Base-by-base conservation (phyloP, 2,113 vertebrate genomes). In the Melierax canorus region DNA sequence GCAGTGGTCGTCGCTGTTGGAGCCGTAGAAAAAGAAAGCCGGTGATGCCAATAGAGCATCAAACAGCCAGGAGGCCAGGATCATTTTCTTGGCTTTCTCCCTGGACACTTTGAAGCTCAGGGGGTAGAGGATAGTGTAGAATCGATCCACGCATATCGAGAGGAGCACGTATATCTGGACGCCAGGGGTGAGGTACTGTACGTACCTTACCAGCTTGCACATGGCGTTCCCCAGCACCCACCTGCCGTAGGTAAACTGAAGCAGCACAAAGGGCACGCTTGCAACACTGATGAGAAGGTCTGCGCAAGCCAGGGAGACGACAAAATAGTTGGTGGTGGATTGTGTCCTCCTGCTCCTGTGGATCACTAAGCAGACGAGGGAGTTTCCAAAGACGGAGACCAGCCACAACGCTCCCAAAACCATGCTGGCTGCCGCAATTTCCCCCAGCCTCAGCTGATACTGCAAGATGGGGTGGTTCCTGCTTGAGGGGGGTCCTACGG, bases 31-130 rank as follows among this genome's bases (percentile, higher is more conserved):
- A n/a, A 99, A 98, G 92, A 99, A 94, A 59, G 98, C 98, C 0
- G 99, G 99, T 2, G 98, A 98, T 36, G 98, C 97, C 11, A 99
- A 98, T 6, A 97, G 95, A 0, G 98, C 98, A 1, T 98, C 97
- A 1, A 99, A 98, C 23, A 99, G 62, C 99, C 99, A 99, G 1
- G 99, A 99, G 1, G 98, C 99, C 27, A 98, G 78, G 30, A 99
- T 99, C 99, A 99, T 99, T 84, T 98, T 98, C 97, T 99, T 99
- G 64, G 99, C 99, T 75, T 99, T 99, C 68, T 99, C 99, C 30
- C 99, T 94, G 20, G 99, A 99, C 45, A 99, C 99, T 95, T 99
- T 99, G 98, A 99, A 99, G 93, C 99, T 99, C 71, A 99, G 97
- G 0, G 99, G 99, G 71, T 99, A 99, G 64, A 99, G 97, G 0